Evolutionary conservation across 2,888 invertebrate species (phyloP).

Genomic region (Bombyx huttoni): DNA sequence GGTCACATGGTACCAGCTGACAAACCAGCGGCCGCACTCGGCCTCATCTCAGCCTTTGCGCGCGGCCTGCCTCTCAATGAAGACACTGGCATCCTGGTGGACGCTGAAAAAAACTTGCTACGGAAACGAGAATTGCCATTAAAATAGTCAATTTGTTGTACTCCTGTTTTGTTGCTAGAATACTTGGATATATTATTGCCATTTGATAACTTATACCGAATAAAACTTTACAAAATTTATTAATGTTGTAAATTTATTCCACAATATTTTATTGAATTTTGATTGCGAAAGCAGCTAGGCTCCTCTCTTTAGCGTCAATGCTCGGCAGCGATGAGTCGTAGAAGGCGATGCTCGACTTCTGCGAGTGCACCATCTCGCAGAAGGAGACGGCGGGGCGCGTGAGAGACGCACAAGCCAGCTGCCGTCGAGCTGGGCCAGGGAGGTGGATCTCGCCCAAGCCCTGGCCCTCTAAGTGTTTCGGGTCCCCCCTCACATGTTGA

Average conservation of each 20-base stretch:
- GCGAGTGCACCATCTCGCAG: too few relatives aligned
- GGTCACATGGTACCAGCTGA: slow-evolving; percentile 79
- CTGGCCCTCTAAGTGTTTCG: too few relatives aligned
- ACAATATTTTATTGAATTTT: background rate
- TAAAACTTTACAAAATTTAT: background rate
- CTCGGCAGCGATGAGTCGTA: too few relatives aligned
- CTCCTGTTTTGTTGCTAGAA: background rate
- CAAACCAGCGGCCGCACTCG: slow-evolving; percentile 71
- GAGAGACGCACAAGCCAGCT: too few relatives aligned
- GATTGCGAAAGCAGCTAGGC: too few relatives aligned
- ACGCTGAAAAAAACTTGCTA: slow-evolving; percentile 36
- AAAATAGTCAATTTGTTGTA: slow-evolving; percentile 12
- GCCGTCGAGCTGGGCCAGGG: too few relatives aligned
- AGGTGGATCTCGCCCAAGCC: too few relatives aligned
- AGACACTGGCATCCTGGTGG: slow-evolving; percentile 42
- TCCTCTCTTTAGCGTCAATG: too few relatives aligned
- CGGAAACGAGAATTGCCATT: slow-evolving; percentile 31
- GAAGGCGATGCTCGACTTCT: too few relatives aligned
- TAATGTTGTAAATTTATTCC: background rate
- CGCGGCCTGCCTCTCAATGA: slow-evolving; percentile 40
- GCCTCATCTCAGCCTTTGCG: slow-evolving; percentile 75
- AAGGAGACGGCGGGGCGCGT: too few relatives aligned
- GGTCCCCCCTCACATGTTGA: too few relatives aligned
- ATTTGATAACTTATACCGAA: slow-evolving; percentile 7
- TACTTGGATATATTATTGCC: slow-evolving; percentile 1